Evolutionary conservation across 1,140 invertebrate species (phyloP).

Genomic region (Drosophila athabasca): DNA sequence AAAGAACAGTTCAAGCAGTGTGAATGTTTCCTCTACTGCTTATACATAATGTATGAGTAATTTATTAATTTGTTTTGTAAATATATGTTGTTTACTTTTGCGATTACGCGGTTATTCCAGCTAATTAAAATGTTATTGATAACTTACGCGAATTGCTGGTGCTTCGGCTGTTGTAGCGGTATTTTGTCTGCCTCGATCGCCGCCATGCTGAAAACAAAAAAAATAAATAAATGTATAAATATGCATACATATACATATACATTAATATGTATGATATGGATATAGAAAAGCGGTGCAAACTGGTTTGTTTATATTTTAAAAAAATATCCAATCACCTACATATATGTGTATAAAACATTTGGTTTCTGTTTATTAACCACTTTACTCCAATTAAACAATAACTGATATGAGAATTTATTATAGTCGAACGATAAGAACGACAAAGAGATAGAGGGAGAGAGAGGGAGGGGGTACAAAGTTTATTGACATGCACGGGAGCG

Average conservation of each 20-base stretch:
- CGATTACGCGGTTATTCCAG: slow-evolving; percentile 26
- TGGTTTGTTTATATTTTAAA: slow-evolving; percentile 28
- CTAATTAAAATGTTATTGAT: slow-evolving; percentile 50
- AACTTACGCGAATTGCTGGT: slow-evolving; percentile 72
- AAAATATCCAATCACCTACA: slow-evolving; percentile 1
- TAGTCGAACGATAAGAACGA: slow-evolving; percentile 19
- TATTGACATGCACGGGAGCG: slow-evolving; percentile 46
- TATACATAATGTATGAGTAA: no score
- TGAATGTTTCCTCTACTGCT: no score
- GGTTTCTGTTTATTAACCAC: not conserved
- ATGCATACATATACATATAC: slow-evolving; percentile 14
- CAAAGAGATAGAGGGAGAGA: not conserved
- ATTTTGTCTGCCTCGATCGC: slow-evolving; percentile 20
- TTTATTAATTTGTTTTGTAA: not conserved
- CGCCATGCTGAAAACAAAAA: slow-evolving; percentile 50
- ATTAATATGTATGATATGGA: not conserved
- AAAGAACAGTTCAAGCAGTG: no score
- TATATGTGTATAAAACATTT: not conserved
- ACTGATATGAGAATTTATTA: slow-evolving; percentile 22
- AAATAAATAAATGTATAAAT: slow-evolving; percentile 1
- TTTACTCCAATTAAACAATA: slow-evolving; percentile 27
- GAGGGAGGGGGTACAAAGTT: slow-evolving; percentile 35
- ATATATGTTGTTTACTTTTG: slow-evolving; percentile 16
- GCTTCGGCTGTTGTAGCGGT: slow-evolving; percentile 55
- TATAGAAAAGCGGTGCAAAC: slow-evolving; percentile 33